A percentile compares a stretch with the other conserved stretches of the same genome.
phyloP scores from a whole-genome alignment of 2,888 invertebrate species.

The Napeogenes inachia region DNA sequence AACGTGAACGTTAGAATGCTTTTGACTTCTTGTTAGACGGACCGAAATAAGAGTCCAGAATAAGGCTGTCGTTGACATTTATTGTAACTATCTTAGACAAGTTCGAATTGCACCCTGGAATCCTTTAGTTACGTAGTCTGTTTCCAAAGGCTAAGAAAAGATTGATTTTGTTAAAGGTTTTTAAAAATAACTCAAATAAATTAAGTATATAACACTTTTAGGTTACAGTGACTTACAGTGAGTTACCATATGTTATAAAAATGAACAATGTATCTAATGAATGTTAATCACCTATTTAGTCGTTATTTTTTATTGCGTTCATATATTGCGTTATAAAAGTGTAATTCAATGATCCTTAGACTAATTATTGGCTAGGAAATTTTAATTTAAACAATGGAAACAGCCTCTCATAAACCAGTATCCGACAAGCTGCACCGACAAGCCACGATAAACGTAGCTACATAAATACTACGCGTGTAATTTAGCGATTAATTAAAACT shows the following conservation, averaged over 20 bases:
- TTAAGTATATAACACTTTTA: too few relatives aligned
- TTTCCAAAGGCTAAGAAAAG: constrained; percentile 35
- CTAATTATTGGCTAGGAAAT: constrained; percentile 7
- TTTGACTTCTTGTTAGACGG: constrained; percentile 44
- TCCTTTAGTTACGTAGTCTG: constrained; percentile 35
- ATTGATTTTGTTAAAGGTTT: constrained; percentile 9
- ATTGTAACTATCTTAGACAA: constrained; percentile 55
- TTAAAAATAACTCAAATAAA: not conserved
- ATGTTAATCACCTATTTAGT: too few relatives aligned
- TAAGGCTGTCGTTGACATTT: constrained; percentile 56
- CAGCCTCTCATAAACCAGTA: constrained; percentile 45
- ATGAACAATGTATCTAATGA: not conserved
- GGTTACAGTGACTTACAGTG: too few relatives aligned
- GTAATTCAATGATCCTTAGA: constrained; percentile 8
- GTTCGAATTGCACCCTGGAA: constrained; percentile 40
- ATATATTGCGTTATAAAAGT: not conserved
- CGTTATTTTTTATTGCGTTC: too few relatives aligned
- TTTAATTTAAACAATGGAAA: constrained; percentile 39
- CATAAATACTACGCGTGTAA: constrained; percentile 64
- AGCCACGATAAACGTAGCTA: constrained; percentile 46
- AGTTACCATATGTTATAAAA: not conserved
- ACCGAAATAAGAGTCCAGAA: constrained; percentile 47
- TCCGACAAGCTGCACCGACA: constrained; percentile 44
- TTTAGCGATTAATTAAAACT: constrained; percentile 75
- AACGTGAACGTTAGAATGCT: constrained; percentile 27